Evolutionary conservation across 1,140 invertebrate genomes (phyloP).

Genomic region (Cardiocondyla obscurior): DNA sequence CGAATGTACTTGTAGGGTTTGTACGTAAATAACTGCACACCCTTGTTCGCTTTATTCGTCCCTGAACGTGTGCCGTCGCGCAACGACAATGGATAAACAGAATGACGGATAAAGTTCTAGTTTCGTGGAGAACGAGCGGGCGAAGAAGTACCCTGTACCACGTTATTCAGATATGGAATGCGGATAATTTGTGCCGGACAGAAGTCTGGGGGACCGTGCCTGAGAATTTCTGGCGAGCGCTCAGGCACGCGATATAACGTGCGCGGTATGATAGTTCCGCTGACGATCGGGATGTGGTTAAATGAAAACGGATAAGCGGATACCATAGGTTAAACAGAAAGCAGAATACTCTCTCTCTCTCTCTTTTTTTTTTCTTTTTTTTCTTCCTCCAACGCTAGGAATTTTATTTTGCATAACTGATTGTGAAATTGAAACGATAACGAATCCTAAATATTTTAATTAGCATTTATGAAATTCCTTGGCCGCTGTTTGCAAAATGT

Average conservation of each 20-base stretch:
- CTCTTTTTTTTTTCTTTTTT: too few relatives aligned
- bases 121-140: not conserved
- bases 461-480: not conserved
- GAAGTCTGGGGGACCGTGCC: not conserved
- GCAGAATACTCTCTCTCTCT: not conserved
- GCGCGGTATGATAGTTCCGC: conserved; percentile 18
- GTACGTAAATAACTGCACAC: conserved; percentile 66
- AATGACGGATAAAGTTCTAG: conserved; percentile 58
- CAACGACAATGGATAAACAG: conserved; percentile 22
- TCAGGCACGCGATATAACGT: conserved; percentile 39
- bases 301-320: conserved; percentile 37
- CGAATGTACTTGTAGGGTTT: conserved; percentile 49
- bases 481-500: not conserved
- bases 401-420: conserved; percentile 12
- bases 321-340: not conserved
- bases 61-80: conserved; percentile 8
- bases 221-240: conserved; percentile 48
- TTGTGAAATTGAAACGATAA: not conserved
- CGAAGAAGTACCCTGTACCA: not conserved
- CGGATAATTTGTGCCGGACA: conserved; percentile 61
- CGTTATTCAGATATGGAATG: conserved; percentile 58
- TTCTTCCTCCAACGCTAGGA: not conserved
- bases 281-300: conserved; percentile 46
- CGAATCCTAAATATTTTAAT: not conserved
- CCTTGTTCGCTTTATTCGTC: conserved; percentile 37